Conservation (phyloP, 1,140 invertebrate genomes). For the Hirudo medicinalis region DNA sequence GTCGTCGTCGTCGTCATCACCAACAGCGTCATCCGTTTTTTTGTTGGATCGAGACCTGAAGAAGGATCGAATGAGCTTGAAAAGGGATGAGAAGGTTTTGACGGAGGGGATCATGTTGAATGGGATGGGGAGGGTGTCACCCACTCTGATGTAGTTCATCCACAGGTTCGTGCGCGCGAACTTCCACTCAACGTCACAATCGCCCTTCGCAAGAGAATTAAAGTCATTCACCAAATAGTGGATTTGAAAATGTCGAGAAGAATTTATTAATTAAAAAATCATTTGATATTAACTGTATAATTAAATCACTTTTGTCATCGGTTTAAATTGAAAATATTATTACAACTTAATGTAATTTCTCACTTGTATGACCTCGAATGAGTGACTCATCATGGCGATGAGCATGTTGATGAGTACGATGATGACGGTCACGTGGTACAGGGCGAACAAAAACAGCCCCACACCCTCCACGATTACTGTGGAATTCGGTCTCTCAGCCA, state of each 20-base stretch:
- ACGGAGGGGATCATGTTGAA: constrained; percentile 61
- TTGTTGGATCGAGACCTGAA: too few species aligned
- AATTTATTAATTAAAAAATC: too few species aligned
- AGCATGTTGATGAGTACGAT: constrained; percentile 52
- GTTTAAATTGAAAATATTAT: too few species aligned
- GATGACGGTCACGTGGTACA: constrained; percentile 47
- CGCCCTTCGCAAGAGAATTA: background rate
- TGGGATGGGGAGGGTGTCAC: constrained; percentile 81
- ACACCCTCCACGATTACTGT: constrained; percentile 39
- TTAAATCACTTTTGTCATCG: too few species aligned
- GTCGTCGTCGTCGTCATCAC: background rate
- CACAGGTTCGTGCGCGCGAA: constrained; percentile 83
- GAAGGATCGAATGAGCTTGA: background rate
- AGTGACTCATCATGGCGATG: constrained; percentile 51
- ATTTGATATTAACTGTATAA: too few species aligned
- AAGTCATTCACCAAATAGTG: too few species aligned
- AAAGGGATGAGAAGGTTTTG: constrained; percentile 10
- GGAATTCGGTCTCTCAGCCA: constrained; percentile 8
- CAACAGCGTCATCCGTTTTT: constrained; percentile 3
- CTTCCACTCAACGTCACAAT: constrained; percentile 83
- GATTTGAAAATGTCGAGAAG: too few species aligned
- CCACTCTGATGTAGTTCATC: constrained; percentile 97
- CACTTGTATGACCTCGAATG: constrained; percentile 49
- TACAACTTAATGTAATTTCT: constrained; percentile 31
- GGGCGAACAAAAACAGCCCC: constrained; percentile 47